phyloP scores from a whole-genome alignment of 2,888 invertebrate species.

The Arctia plantaginis region DNA sequence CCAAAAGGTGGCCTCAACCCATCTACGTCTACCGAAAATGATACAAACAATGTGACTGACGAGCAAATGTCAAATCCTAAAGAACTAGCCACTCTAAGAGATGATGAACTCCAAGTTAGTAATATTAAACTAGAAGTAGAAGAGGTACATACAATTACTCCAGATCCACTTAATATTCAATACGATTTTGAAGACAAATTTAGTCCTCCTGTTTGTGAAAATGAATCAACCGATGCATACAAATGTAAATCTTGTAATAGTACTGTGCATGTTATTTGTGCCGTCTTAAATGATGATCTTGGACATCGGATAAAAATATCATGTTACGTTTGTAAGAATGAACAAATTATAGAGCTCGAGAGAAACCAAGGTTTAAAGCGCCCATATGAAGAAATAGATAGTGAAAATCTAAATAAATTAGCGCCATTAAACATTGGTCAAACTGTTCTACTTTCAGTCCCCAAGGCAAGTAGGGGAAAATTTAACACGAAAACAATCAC shows the following conservation, averaged over 20 bases:
- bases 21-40: not conserved
- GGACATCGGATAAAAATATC: not conserved
- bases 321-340: conserved; percentile 8
- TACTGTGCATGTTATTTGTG: not conserved
- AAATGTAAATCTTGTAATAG: conserved; percentile 13
- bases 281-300: not conserved
- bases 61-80: not conserved
- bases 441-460: conserved; percentile 4
- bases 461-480: not conserved
- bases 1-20: conserved; percentile 1
- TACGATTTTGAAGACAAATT: not conserved
- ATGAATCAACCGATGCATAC: not conserved
- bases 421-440: not conserved
- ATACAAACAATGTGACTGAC: not conserved
- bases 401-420: conserved; percentile 2
- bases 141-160: not conserved
- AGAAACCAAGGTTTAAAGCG: conserved; percentile 3
- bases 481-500: not conserved
- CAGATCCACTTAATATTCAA: not conserved
- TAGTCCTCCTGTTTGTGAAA: not conserved
- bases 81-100: not conserved
- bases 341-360: conserved; percentile 10
- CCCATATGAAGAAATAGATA: not conserved
- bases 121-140: conserved; percentile 5
- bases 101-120: not conserved